Base-by-base conservation (phyloP, 1,140 invertebrate genomes). In the Zelostemma sp. region DNA sequence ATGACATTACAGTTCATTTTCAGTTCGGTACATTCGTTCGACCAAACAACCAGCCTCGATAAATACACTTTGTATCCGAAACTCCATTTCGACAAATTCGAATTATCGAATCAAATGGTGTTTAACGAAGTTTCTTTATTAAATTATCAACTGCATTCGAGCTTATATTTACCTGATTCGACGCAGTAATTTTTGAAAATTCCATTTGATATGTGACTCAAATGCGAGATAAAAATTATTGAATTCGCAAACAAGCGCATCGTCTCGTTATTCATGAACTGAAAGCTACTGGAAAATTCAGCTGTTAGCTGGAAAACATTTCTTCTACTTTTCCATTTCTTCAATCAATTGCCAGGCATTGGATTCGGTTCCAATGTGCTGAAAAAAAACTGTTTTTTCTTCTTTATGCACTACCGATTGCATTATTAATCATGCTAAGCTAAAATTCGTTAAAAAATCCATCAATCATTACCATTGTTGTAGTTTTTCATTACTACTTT, bases 71-170 rank as follows among this genome's bases (percentile, higher is more conserved):
- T 56, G 53, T 21, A 11, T 31, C 11, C 28, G 28, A 31, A 6
- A 6, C 11, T 31, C 28, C 5, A 57, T 41, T 31, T 12, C 9
- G 2, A 15, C 28, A 31, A 41, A 57, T 57, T 47, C 43, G 48
- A 57, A 57, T 48, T 47, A 57, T 57, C 54, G 48, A 57, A 57
- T 47, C 48, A 41, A 57, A 40, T 57, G 54, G 48, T 47, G 43
- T 57, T 57, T 57, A 57, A 57, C 54, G 54, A 57, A 57, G 28
- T 38, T 16, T 45, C 15, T 14, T 40, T 14, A 40, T 40, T n/a
- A n/a, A 40, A 40, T 40, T 40, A 40, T 40, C 28, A 31, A 5
- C 5, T 11, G 28, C 28, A 31, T 11, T 31, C 28, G 28, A 31
- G 11, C 28, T 11, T 6, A 11, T 31, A 11, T 31, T 31, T 31